These are phyloP conservation scores for Camponotus pennsylvanicus DNA, from an alignment of 1,140 invertebrate species.

Conservation along the genomic window DNA sequence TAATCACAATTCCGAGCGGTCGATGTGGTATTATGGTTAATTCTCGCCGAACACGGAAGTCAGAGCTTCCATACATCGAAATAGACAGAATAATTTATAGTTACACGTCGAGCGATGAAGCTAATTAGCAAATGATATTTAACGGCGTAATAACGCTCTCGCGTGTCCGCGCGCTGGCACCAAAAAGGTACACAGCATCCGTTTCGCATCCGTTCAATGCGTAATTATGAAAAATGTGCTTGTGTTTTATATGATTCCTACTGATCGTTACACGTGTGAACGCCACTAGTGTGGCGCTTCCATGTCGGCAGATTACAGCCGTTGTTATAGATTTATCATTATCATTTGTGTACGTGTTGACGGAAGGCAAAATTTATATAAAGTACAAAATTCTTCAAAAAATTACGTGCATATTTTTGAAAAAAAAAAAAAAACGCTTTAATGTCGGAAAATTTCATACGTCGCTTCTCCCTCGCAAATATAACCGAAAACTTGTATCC, in stretches of 20 bases:
- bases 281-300: constrained; percentile 38
- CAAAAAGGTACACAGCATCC: constrained; percentile 54
- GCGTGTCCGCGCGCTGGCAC: constrained; percentile 61
- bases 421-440: background rate
- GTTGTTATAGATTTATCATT: constrained; percentile 63
- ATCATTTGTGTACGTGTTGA: background rate
- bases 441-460: background rate
- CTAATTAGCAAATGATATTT: constrained; percentile 81
- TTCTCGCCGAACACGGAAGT: constrained; percentile 31
- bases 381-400: constrained; percentile 1
- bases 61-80: constrained; percentile 48
- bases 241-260: constrained; percentile 73
- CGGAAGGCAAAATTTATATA: constrained; percentile 5
- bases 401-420: background rate
- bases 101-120: constrained; percentile 62
- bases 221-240: constrained; percentile 81
- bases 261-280: constrained; percentile 70
- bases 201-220: constrained; percentile 69
- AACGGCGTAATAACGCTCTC: constrained; percentile 71
- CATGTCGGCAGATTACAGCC: constrained; percentile 43
- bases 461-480: background rate
- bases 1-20: constrained; percentile 56
- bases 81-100: constrained; percentile 62
- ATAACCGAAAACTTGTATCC: constrained; percentile 2
- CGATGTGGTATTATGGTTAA: constrained; percentile 59